A percentile compares a stretch with the other conserved stretches of the same genome.
Evolutionary conservation across 2,113 vertebrate genomes (phyloP).

Genomic region (Zapornia atra): DNA sequence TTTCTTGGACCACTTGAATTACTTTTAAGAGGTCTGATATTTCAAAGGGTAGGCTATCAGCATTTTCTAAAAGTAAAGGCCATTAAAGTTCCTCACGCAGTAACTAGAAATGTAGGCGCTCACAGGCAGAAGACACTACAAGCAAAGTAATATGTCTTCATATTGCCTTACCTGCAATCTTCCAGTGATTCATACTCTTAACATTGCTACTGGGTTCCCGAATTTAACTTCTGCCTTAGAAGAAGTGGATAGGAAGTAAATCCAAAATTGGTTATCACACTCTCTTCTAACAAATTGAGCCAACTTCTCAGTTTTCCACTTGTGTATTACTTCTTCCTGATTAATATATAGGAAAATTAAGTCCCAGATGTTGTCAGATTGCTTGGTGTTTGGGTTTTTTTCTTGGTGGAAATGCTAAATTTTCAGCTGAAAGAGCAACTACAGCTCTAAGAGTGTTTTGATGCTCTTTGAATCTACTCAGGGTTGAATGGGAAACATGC

Average conservation of each 20-base stretch:
- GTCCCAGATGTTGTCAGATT: background rate
- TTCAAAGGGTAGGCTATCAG: background rate
- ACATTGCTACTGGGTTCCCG: background rate
- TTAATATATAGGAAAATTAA: background rate
- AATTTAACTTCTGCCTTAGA: background rate
- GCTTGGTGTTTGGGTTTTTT: background rate
- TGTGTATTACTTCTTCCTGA: background rate
- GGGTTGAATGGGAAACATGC: background rate
- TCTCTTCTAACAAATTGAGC: background rate
- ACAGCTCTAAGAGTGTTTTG: background rate
- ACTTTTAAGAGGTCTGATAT: background rate
- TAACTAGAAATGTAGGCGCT: background rate
- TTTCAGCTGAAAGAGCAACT: background rate
- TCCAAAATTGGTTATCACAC: background rate
- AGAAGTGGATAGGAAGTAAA: background rate
- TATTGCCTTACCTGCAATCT: background rate
- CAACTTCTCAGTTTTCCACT: background rate
- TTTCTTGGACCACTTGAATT: background rate
- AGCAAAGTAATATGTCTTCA: background rate
- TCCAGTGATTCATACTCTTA: background rate
- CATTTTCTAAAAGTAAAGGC: background rate
- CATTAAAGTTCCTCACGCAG: background rate
- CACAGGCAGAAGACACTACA: background rate
- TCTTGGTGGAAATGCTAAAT: background rate
- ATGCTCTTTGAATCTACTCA: background rate